A percentile compares a stretch with the other conserved stretches of the same genome.
phyloP scores from a whole-genome alignment of 2,888 invertebrate species.

The Lasioglossum leucozonium region DNA sequence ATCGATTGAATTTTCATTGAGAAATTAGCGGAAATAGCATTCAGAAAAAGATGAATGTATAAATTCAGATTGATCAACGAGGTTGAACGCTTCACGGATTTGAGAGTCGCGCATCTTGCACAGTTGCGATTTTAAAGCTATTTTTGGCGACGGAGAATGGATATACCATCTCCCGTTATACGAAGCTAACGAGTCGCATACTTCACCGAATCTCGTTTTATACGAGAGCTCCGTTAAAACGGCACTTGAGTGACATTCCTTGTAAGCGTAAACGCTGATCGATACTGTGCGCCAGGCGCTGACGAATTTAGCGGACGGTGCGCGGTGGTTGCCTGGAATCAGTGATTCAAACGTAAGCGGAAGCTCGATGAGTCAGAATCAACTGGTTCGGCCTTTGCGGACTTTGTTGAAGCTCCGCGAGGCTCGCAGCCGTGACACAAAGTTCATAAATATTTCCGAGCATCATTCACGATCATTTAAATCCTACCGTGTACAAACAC shows the following conservation, averaged over 20 bases:
- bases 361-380: neutral
- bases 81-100: neutral
- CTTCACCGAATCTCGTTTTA: conserved; percentile 1
- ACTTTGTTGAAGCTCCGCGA: neutral
- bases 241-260: neutral
- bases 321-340: neutral
- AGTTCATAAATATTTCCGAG: neutral
- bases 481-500: neutral
- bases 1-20: neutral
- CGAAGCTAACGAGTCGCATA: neutral
- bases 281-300: neutral
- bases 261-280: neutral
- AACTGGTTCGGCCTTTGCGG: neutral
- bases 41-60: neutral
- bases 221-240: neutral
- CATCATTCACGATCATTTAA: neutral
- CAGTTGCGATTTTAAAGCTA: neutral
- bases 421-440: neutral
- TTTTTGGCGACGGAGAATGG: neutral
- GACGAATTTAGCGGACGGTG: neutral
- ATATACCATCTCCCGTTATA: neutral
- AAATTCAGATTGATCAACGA: neutral
- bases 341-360: neutral
- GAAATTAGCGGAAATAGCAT: too few species aligned
- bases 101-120: neutral